Evolutionary conservation across 2,113 vertebrate genomes (phyloP).

Genomic region (Litocranius walleri): DNA sequence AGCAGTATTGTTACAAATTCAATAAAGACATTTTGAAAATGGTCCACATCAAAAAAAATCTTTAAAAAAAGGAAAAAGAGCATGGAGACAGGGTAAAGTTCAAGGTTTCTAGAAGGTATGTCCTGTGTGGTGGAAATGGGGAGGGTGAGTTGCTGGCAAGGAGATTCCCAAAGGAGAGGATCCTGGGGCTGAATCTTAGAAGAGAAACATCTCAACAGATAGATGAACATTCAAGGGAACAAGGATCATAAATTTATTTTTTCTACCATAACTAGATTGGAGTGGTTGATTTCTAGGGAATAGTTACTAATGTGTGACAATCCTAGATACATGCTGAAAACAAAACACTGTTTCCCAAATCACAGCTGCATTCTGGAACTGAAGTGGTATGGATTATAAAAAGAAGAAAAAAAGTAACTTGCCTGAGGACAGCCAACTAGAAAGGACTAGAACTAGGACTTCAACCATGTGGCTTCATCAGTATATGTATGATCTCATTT

Average conservation of each 20-base stretch:
- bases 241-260: neutral
- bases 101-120: accelerated
- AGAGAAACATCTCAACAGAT: neutral
- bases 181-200: neutral
- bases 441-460: neutral
- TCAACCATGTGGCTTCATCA: neutral
- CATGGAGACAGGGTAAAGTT: neutral
- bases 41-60: neutral
- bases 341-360: neutral
- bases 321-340: neutral
- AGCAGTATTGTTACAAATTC: neutral
- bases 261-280: neutral
- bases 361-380: neutral
- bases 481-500: neutral
- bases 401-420: neutral
- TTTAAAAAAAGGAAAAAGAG: neutral
- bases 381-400: neutral
- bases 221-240: neutral
- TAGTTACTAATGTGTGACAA: neutral
- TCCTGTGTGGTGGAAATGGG: neutral
- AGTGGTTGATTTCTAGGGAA: neutral
- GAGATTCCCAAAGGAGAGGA: neutral
- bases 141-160: accelerated
- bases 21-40: neutral
- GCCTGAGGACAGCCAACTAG: neutral